Evolutionary conservation across 1,140 invertebrate species (phyloP).

Genomic region (Drosophila auraria): DNA sequence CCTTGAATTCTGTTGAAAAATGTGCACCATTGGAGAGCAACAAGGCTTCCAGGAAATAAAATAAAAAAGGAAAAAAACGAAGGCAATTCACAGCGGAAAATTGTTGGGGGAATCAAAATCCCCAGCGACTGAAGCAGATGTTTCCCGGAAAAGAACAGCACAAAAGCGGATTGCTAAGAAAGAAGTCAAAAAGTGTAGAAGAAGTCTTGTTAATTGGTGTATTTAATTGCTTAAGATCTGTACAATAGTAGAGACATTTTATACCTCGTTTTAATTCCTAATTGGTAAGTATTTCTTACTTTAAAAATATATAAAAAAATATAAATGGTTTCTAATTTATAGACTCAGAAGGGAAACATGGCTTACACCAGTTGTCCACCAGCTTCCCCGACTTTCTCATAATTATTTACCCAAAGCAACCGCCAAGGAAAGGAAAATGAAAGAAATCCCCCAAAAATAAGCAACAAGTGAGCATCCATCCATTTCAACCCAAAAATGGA

Average conservation of each 20-base stretch:
- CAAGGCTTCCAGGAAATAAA: slow-evolving; percentile 2
- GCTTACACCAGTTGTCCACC: neutral
- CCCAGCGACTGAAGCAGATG: slow-evolving; percentile 2
- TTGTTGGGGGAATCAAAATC: neutral
- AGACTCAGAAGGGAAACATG: neutral
- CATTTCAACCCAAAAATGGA: slow-evolving; percentile 29
- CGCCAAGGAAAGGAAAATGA: slow-evolving; percentile 1
- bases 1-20: neutral
- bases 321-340: neutral
- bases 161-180: slow-evolving; percentile 10
- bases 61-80: slow-evolving; percentile 3
- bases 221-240: neutral
- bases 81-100: slow-evolving; percentile 15
- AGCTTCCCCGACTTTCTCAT: slow-evolving; percentile 21
- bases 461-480: slow-evolving; percentile 72
- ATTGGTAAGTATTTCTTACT: neutral
- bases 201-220: neutral
- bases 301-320: neutral
- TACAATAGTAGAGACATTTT: neutral
- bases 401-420: slow-evolving; percentile 35
- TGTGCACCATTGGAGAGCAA: neutral
- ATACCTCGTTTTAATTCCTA: neutral
- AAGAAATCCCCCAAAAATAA: slow-evolving; percentile 12
- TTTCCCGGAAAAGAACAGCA: slow-evolving; percentile 6
- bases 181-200: too few relatives aligned